Conservation (phyloP, 1,140 invertebrate species). For the Caenorhabditis brenneri region DNA sequence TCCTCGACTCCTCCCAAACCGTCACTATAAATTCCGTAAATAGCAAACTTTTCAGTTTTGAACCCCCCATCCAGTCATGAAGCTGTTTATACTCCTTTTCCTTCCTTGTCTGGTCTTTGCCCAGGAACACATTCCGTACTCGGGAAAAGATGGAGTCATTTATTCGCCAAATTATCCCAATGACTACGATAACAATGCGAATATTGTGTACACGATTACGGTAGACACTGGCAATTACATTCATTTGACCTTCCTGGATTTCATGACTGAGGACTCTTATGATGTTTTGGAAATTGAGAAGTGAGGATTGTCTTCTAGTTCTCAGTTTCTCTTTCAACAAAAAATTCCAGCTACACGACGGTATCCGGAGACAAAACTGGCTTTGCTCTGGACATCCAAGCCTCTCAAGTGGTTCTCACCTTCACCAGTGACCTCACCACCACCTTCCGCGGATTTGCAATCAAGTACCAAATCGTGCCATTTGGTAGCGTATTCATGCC, state of each 20-base stretch:
- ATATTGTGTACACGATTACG: neutral
- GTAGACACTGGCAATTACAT: neutral
- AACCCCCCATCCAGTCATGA: neutral
- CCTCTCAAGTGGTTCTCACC: neutral
- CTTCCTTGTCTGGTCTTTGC: neutral
- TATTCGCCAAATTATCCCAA: slow-evolving; percentile 20
- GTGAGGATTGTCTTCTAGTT: too few relatives aligned
- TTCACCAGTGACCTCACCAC: slow-evolving; percentile 9
- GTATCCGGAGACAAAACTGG: neutral
- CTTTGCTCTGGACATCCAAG: neutral
- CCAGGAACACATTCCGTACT: neutral
- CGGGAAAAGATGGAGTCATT: neutral
- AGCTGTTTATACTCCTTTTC: neutral
- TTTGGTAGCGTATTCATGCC: neutral
- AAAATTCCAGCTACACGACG: neutral
- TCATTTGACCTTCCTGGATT: slow-evolving; percentile 1
- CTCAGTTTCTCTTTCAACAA: too few relatives aligned
- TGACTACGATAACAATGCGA: neutral
- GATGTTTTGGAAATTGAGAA: neutral
- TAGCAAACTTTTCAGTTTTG: slow-evolving; percentile 18
- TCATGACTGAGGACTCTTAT: neutral
- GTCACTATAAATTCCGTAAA: neutral
- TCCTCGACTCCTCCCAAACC: neutral
- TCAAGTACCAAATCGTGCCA: neutral
- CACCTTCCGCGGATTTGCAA: neutral